These are phyloP conservation scores for Siniperca undulata DNA, from an alignment of 2,797 vertebrate genomes.

Conservation along the genomic window DNA sequence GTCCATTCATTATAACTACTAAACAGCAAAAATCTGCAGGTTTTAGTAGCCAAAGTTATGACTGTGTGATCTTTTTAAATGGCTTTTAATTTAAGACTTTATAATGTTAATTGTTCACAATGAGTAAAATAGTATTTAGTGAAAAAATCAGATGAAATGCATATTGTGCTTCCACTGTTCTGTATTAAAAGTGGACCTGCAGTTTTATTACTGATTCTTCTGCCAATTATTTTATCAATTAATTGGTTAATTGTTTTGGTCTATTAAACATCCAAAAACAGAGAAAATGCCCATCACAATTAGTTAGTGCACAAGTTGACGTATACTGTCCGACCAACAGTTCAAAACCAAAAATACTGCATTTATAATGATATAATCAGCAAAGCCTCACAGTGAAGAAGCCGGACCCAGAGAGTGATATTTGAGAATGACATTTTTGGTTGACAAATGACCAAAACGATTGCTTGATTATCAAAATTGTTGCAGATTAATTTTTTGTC, in stretches of 20 bases:
- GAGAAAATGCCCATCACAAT: neutral
- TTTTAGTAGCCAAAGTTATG: neutral
- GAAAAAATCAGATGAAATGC: neutral
- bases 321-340: neutral
- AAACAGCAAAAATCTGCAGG: neutral
- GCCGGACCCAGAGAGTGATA: neutral
- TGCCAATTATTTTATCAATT: neutral
- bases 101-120: neutral
- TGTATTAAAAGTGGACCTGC: neutral
- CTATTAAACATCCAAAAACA: neutral
- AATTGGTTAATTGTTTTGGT: neutral
- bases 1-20: conserved; percentile 45
- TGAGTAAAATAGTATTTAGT: neutral
- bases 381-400: neutral
- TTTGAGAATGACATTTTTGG: neutral
- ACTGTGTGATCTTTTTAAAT: neutral
- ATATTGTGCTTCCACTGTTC: neutral
- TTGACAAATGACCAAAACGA: neutral
- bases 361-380: neutral
- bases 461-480: neutral
- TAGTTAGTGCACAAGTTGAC: neutral
- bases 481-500: neutral
- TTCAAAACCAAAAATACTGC: accelerated
- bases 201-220: neutral
- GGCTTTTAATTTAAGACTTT: neutral